Conservation (phyloP, 1,140 invertebrate genomes). For the Rhizoglyphus robini region DNA sequence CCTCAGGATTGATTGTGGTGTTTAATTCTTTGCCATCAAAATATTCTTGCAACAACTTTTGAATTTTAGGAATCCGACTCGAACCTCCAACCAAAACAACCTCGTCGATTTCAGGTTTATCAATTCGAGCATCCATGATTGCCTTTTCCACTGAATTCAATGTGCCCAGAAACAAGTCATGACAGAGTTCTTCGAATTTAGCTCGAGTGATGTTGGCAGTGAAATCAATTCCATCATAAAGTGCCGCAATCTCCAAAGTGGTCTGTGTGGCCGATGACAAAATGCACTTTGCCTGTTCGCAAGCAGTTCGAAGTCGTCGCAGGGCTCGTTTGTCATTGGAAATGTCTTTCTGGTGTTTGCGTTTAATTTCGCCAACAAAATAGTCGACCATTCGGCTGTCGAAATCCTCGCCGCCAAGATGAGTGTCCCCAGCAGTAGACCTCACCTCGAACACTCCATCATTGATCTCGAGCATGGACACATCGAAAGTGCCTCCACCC, state of each 20-base stretch:
- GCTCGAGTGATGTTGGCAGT: too few species aligned
- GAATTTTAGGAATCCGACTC: conserved; percentile 94
- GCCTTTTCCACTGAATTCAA: conserved; percentile 33
- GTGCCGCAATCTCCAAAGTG: conserved; percentile 81
- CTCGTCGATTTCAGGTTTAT: conserved; percentile 59
- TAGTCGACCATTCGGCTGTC: conserved; percentile 92
- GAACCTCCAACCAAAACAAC: conserved; percentile 95
- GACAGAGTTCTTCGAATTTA: conserved; percentile 85
- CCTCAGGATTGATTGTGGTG: conserved; percentile 91
- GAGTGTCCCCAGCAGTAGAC: too few species aligned
- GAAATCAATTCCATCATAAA: conserved; percentile 90
- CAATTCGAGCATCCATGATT: conserved; percentile 33
- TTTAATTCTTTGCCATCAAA: conserved; percentile 91
- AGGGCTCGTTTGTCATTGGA: conserved; percentile 75
- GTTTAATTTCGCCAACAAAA: conserved; percentile 90
- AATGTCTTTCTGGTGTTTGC: conserved; percentile 92
- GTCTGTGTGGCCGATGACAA: conserved; percentile 75
- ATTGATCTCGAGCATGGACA: conserved; percentile 85
- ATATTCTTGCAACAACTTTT: conserved; percentile 57
- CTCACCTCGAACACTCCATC: conserved; percentile 80
- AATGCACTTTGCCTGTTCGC: conserved; percentile 88
- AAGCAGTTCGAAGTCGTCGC: conserved; percentile 76
- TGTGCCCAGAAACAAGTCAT: conserved; percentile 55
- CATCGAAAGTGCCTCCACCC: conserved; percentile 94
- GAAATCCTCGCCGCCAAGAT: too few species aligned